Percentiles rank a stretch among this genome's conserved stretches.
Conservation (phyloP, 2,113 vertebrate genomes). For the Cepphus grylle region DNA sequence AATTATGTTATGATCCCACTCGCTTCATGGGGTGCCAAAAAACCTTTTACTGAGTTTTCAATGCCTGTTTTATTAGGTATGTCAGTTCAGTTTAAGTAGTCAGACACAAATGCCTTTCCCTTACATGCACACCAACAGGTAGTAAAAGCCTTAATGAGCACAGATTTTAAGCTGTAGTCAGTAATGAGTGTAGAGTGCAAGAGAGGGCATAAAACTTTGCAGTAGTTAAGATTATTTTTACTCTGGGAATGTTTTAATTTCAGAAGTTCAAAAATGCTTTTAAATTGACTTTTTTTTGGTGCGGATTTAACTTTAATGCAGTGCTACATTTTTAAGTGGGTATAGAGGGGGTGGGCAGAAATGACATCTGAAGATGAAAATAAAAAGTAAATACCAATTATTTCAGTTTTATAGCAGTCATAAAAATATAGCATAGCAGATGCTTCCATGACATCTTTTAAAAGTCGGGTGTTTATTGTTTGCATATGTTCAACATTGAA, state of each 20-base stretch:
- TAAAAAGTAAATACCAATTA: conserved; percentile 56
- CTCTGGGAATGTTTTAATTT: conserved; percentile 38
- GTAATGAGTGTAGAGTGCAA: conserved; percentile 41
- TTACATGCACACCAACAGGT: background rate
- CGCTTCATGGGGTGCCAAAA: conserved; percentile 7
- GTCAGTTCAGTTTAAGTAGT: conserved; percentile 38
- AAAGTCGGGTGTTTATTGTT: conserved; percentile 52
- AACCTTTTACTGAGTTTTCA: background rate
- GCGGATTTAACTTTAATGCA: conserved; percentile 33
- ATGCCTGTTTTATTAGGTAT: background rate
- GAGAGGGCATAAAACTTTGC: conserved; percentile 39
- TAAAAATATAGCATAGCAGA: conserved; percentile 46
- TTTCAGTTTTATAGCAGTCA: conserved; percentile 36
- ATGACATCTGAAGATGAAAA: conserved; percentile 45
- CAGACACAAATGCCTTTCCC: background rate
- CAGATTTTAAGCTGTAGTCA: conserved; percentile 15
- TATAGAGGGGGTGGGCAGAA: conserved; percentile 1
- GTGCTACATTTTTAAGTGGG: background rate
- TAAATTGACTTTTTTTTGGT: background rate
- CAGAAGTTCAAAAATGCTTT: conserved; percentile 21
- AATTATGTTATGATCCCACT: conserved; percentile 43
- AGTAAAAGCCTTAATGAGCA: conserved; percentile 60
- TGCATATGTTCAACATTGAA: conserved; percentile 53
- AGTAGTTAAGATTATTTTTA: conserved; percentile 62
- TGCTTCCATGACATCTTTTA: conserved; percentile 42